phyloP scores from a whole-genome alignment of 2,113 vertebrate genomes.

The Camarhynchus parvulus region DNA sequence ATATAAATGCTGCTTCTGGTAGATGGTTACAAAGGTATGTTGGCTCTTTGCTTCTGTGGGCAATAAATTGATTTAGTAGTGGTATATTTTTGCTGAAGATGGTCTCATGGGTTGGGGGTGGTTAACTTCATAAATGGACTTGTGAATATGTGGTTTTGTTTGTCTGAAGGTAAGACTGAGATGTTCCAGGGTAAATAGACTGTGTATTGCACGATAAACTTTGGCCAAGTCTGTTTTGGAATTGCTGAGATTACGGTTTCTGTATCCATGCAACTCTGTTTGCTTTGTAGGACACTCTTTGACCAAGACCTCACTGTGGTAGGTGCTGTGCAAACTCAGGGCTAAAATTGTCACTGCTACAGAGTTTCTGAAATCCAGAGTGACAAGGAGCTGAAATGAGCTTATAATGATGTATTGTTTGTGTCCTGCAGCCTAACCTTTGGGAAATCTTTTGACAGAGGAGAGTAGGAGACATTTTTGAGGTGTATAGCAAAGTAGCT shows the following conservation, averaged over 20 bases:
- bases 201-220: background rate
- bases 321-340: background rate
- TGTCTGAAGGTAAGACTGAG: background rate
- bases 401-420: background rate
- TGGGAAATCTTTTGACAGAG: background rate
- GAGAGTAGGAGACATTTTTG: background rate
- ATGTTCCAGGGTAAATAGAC: background rate
- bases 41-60: background rate
- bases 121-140: background rate
- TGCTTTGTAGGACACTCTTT: slow-evolving; percentile 10
- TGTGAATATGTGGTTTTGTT: background rate
- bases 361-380: background rate
- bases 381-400: background rate
- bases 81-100: background rate
- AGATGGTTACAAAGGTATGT: background rate
- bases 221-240: background rate
- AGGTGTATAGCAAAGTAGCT: background rate
- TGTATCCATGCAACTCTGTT: background rate
- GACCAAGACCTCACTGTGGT: background rate
- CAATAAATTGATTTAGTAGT: background rate
- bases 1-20: background rate
- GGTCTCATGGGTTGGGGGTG: background rate
- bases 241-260: background rate
- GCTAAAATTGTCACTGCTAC: background rate
- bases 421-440: background rate